Base-by-base conservation (phyloP, 2,113 vertebrate species). In the Corythoichthys haematopterus region DNA sequence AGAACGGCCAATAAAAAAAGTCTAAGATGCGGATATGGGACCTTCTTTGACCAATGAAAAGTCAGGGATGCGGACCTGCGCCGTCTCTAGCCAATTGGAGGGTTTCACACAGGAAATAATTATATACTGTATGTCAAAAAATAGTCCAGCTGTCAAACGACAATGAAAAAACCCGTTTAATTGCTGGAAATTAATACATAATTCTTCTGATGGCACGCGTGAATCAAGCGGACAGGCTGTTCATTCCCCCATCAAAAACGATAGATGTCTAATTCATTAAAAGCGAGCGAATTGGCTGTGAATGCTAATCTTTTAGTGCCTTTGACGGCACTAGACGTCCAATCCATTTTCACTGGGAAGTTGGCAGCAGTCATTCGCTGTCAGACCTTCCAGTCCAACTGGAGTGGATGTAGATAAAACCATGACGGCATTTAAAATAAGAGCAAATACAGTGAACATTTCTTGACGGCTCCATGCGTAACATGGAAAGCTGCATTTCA, bases 31-130 rank as follows among this genome's bases (percentile, higher is more conserved):
- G 33, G 6, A n/a, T 51, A 46, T 0, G 10, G 1, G 2, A 7
- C 2, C 1, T 15, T 8, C 6, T 35, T 1, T 14, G 6, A 9
- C 80, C 78, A 84, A 85, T 84, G 50, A 50, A 68, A 36, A 45
- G 67, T 56, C 40, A 16, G 36, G 16, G 1, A 45, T 11, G 7
- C 8, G 3, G 16, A 43, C 10, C 61, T 28, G n/a, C 3, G 35
- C 38, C 11, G 15, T 45, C 20, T 60, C 15, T 40, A 8, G 20
- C 40, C 57, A 59, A 59, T 59, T 13, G 37, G 36, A 38, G 37
- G 36, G 10, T 38, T 6, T 62, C n/a, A 45, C 43, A 43, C 10
- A 9, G 16, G 59, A 62, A 20, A n/a, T 28, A n/a, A 13, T 28
- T 12, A 20, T 28, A 62, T n/a, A 45, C 16, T 28, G 33, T 3